Base-by-base conservation (phyloP, 2,797 vertebrate genomes). In the Phrynocephalus vlangalii region DNA sequence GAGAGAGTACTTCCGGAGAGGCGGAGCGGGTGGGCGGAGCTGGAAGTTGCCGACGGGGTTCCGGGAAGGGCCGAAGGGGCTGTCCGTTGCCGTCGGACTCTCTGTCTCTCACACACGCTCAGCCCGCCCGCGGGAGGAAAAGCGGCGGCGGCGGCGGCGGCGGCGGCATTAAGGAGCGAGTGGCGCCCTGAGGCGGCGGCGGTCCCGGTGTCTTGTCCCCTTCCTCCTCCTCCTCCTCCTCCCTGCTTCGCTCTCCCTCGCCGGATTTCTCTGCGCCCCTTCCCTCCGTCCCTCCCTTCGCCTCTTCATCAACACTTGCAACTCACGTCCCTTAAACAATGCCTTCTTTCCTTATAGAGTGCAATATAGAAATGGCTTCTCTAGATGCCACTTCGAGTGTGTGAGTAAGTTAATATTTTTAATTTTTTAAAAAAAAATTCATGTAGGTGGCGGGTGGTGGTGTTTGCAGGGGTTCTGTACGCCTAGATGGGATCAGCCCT, bases 201-300 rank as follows among this genome's bases (percentile, higher is more conserved):
- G 90, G 89, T 91, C 92, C 90, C 92, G 83, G 84, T 91, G 89
- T 89, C 89, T 85, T 82, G 91, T 38, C 85, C 87, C 80, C 67
- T 73, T 86, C 63, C 71, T 82, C 73, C 20, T 1, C 22, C 26
- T 28, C 77, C 50, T 16, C 30, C n/a, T 15, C 70, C 7, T 30
- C 87, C 38, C 38, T 44, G 38, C 38, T 44, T 44, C 38, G 38
- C 38, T 44, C 38, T 44, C 38, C 3, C 38, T 5, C 38, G 3
- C 38, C 38, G 38, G 38, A 44, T 44, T 44, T 44, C 38, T 44
- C 77, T 83, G 87, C 28, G 79, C 20, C 63, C 68, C 84, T 70
- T 82, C 38, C 33, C 33, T 33, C 4, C 10, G 33, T 85, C 2
- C 13, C 91, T 93, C 91, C 30, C 56, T 28, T 13, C 18, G 30